Base-by-base conservation (phyloP, 2,113 vertebrate genomes). In the Alethe castanea region DNA sequence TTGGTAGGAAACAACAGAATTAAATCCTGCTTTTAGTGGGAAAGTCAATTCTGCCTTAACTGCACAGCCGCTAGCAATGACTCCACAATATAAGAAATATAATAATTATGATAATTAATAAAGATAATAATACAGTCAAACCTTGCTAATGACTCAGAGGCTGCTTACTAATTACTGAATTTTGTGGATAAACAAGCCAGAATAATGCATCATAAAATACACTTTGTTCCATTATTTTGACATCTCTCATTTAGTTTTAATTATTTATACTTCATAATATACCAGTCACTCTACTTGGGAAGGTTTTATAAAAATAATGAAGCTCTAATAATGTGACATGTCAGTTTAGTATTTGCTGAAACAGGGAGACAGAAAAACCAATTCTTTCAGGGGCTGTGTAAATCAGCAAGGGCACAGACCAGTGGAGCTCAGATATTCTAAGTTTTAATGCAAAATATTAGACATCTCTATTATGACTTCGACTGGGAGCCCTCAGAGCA, bases 21-120 rank as follows among this genome's bases (percentile, higher is more conserved):
- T 64, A 72, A 91, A 93, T 95, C 67, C 67, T 28, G 57, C 84
- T 94, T 47, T 57, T 72, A 78, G 76, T 48, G 36, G 82, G 85
- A 84, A 86, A 95, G 66, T 56, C 57, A 69, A 33, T 80, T 64
- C 92, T 53, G 50, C 59, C 64, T 87, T 94, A 91, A 93, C 72
- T 47, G 70, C 56, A 66, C 81, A 95, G 82, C 87, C 52, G 19
- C 84, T 69, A 87, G 91, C 74, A 53, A 28, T 48, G 77, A 77
- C 78, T 93, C n/a, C 50, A 60, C 91, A 62, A 82, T 88, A 91
- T 81, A 92, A 52, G 86, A 92, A 93, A 92, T 95, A 80, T 44
- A 92, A 97, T 94, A 86, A 96, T 96, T 83, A 96, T 82, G 83
- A 92, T 96, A 95, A 96, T 97, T 96, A 96, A 95, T 97, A 95